Evolutionary conservation across 2,888 invertebrate genomes (phyloP), one percentile per base, ranked within the genome.

Genomic region (Tinea semifulvella): DNA sequence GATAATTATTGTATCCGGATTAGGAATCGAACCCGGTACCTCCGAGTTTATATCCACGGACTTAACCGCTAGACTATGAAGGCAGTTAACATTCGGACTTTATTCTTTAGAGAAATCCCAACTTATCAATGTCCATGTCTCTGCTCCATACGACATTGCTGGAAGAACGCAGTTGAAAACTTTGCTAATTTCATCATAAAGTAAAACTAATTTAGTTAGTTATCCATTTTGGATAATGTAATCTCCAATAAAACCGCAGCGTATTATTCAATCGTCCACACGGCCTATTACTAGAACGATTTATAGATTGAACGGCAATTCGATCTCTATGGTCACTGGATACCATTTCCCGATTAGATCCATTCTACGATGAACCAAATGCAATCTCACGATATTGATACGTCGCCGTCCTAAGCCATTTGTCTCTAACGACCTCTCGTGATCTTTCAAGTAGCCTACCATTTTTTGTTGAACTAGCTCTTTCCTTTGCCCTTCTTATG

Each of bases 301-400:
- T 31, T 31, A 31, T 31, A 31, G 31, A 31, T 31, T 31, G 31
- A 31, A 31, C 31, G n/a, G 31, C 14, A 31, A 31, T 31, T 31
- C 31, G 31, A 31, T 31, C 7, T 31, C 31, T 13, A 31, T 31
- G 31, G 31, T 7, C 31, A 31, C 31, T 11, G 31, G 31, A 31
- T 31, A 4, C 31, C 31, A 36, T 36, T 36, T 36, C 18, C 18
- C 17, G 36, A 36, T 36, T 36, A 36, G 16, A 36, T 36, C 16
- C 36, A 36, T 36, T 36, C 14, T 11, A 36, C 16, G 36, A 18
- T 18, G 36, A 18, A 36, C 36, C 36, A 36, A 36, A 36, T 36
- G 36, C 36, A 36, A 36, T 36, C 36, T 36, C 36, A 18, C 10
- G 36, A 36, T 36, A 36, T 36, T 36, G 36, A 36, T 36, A 36